These are phyloP conservation scores for Drosophila oshimai DNA, from an alignment of 1,140 invertebrate species.

Conservation along the genomic window DNA sequence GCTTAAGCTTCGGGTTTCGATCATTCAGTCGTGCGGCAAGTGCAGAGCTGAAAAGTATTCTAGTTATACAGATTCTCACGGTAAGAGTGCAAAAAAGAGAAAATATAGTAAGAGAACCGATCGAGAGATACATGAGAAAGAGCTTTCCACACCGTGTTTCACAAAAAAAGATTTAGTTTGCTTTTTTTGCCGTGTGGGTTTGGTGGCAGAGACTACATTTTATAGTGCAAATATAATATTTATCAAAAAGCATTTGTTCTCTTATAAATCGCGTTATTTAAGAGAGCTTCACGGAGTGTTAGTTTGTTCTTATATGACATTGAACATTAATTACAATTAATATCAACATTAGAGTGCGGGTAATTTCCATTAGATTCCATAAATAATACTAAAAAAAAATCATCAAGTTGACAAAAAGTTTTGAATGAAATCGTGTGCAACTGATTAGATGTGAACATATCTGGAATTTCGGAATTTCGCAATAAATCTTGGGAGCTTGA, in stretches of 20 bases:
- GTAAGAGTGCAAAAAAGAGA: slow-evolving; percentile 19
- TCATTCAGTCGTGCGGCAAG: slow-evolving; percentile 55
- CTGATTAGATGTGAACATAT: slow-evolving; percentile 30
- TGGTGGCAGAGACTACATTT: neutral
- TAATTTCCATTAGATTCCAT: slow-evolving; percentile 11
- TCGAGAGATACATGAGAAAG: neutral
- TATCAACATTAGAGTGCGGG: slow-evolving; percentile 5
- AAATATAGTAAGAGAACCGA: neutral
- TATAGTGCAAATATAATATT: neutral
- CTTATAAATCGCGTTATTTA: neutral
- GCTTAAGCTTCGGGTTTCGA: neutral
- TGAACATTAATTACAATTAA: slow-evolving; percentile 15
- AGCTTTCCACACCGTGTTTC: neutral
- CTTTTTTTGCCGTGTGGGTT: neutral
- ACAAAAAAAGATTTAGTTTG: slow-evolving; percentile 4
- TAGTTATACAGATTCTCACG: slow-evolving; percentile 17
- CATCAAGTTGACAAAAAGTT: slow-evolving; percentile 30
- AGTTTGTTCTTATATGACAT: slow-evolving; percentile 23
- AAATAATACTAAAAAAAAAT: slow-evolving; percentile 3
- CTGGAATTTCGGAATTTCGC: slow-evolving; percentile 22
- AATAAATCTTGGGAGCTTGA: slow-evolving; percentile 14
- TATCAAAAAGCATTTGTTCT: neutral
- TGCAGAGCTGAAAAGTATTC: slow-evolving; percentile 41
- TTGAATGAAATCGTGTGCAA: slow-evolving; percentile 15
- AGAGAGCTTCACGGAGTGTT: slow-evolving; percentile 14